These are phyloP conservation scores for Typhlomys cinereus DNA, from an alignment of 2,113 vertebrate species.

Conservation along the genomic window DNA sequence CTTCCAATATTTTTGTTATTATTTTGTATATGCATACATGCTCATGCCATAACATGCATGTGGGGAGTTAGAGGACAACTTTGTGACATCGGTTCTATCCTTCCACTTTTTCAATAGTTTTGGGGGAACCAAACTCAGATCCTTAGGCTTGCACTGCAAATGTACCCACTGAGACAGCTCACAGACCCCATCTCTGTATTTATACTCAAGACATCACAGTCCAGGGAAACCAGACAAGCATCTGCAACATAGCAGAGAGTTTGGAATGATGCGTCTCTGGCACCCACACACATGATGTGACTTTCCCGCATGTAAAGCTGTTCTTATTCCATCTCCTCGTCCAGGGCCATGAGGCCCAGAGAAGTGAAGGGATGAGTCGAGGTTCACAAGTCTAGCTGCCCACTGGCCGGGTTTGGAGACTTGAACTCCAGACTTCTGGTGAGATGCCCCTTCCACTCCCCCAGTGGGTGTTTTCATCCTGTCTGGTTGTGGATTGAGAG, in stretches of 20 bases:
- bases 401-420: neutral
- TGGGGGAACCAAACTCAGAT: too few relatives aligned
- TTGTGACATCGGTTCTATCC: too few relatives aligned
- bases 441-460: neutral
- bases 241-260: neutral
- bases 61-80: too few relatives aligned
- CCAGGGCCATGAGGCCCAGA: neutral
- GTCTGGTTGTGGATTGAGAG: neutral
- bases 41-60: too few relatives aligned
- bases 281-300: neutral
- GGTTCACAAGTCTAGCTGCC: neutral
- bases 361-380: neutral
- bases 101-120: too few relatives aligned
- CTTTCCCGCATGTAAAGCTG: neutral
- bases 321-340: neutral
- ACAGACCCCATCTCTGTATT: too few relatives aligned
- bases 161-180: too few relatives aligned
- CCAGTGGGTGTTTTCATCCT: neutral
- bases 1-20: too few relatives aligned
- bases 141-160: too few relatives aligned
- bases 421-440: neutral
- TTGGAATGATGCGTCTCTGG: neutral
- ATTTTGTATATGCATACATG: too few relatives aligned
- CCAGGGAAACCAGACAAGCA: slow-evolving; percentile 2
- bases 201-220: neutral